These are phyloP conservation scores for Rattus norvegicus DNA, from an alignment of 2,113 vertebrate species.

Conservation along the genomic window DNA sequence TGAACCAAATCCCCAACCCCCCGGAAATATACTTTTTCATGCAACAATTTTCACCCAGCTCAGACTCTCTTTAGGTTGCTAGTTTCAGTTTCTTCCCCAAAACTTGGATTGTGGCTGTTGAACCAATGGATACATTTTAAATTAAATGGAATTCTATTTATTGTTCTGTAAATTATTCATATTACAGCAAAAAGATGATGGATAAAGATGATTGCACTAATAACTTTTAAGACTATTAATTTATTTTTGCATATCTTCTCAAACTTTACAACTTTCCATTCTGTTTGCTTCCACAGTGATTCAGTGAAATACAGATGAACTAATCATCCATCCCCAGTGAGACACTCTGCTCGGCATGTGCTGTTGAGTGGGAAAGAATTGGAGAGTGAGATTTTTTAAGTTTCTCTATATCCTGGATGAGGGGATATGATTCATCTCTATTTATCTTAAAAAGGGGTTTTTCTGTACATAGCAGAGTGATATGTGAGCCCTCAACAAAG, in stretches of 20 bases:
- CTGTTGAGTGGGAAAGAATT: not conserved
- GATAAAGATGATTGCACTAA: not conserved
- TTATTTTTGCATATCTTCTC: not conserved
- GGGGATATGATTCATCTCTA: not conserved
- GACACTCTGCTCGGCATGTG: not conserved
- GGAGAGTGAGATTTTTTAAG: not conserved
- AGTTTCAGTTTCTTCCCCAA: not conserved
- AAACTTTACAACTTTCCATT: not conserved
- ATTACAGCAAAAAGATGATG: not conserved
- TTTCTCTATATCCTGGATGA: not conserved
- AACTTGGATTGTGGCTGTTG: not conserved
- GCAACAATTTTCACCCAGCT: not conserved
- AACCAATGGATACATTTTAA: not conserved
- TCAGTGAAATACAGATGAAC: not conserved
- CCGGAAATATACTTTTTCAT: not conserved
- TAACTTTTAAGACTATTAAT: not conserved
- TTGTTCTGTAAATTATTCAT: not conserved
- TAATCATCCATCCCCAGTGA: not conserved
- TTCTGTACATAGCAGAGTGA: not conserved
- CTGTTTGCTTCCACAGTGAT: not conserved
- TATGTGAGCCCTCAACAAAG: not conserved
- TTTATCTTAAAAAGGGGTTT: not conserved
- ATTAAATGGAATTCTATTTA: not conserved
- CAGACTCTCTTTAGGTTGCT: not conserved
- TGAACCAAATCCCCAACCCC: no score